phyloP scores from a whole-genome alignment of 2,797 vertebrate genomes.

The Leptodactylus fallax region DNA sequence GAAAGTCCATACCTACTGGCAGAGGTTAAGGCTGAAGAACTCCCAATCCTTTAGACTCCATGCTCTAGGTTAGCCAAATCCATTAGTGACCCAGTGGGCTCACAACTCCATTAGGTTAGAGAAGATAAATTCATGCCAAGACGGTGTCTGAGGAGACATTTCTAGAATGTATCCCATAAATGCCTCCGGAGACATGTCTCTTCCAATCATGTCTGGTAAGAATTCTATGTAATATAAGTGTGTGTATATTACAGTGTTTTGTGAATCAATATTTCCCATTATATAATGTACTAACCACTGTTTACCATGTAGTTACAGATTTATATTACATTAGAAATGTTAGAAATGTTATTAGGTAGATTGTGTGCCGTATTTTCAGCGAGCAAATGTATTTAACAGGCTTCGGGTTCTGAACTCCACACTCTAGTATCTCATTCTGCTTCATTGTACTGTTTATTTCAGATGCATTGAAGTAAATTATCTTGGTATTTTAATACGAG shows the following conservation, averaged over 20 bases:
- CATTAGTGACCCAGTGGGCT: too few relatives aligned
- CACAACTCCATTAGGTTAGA: too few relatives aligned
- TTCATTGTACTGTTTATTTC: slow-evolving; percentile 6
- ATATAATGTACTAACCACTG: neutral
- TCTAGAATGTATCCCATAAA: neutral
- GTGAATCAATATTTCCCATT: slow-evolving; percentile 2
- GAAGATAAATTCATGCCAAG: too few relatives aligned
- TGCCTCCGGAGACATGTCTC: neutral
- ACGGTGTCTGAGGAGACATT: neutral
- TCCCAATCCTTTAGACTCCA: too few relatives aligned
- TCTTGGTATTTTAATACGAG: slow-evolving; percentile 42
- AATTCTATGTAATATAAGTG: neutral
- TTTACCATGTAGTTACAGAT: neutral
- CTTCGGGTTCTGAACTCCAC: neutral
- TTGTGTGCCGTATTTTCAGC: neutral
- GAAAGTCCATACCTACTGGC: too few relatives aligned
- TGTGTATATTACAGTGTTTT: neutral
- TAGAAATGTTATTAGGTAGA: neutral
- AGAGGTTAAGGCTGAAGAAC: too few relatives aligned
- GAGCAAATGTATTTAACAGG: neutral
- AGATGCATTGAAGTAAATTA: slow-evolving; percentile 13
- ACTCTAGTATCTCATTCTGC: neutral
- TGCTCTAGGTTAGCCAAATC: too few relatives aligned
- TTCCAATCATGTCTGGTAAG: neutral
- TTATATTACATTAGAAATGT: neutral